phyloP scores from a whole-genome alignment of 2,888 invertebrate genomes.

The Sesamia inferens region DNA sequence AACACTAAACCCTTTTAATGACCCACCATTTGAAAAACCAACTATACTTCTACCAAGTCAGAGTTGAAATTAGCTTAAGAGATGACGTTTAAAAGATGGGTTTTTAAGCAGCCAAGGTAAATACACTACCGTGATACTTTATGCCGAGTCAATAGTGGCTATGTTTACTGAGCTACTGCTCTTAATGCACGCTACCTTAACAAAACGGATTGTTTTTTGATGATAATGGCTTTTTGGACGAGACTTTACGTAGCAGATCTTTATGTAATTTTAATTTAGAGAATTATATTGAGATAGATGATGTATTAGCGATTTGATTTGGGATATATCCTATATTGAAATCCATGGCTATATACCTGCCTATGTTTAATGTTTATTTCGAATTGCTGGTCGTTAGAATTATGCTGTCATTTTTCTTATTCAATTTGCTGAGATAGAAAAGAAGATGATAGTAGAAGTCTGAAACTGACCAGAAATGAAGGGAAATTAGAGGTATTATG shows the following conservation, averaged over 20 bases:
- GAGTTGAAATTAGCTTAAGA: constrained; percentile 16
- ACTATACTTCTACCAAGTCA: neutral
- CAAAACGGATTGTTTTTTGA: constrained; percentile 58
- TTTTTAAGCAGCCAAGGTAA: constrained; percentile 60
- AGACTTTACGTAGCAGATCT: constrained; percentile 31
- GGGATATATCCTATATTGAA: neutral
- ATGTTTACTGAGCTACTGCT: constrained; percentile 71
- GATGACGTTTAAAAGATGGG: constrained; percentile 46
- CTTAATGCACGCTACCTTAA: constrained; percentile 69
- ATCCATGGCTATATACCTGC: no score
- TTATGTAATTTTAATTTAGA: neutral
- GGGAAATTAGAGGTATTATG: no score
- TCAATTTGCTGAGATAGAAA: neutral
- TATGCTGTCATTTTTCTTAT: neutral
- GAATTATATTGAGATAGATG: neutral
- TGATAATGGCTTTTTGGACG: constrained; percentile 41
- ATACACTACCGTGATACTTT: constrained; percentile 75
- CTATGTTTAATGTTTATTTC: neutral
- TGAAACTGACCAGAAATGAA: no score
- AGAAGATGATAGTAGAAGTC: no score
- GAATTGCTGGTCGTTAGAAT: neutral
- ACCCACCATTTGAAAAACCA: neutral
- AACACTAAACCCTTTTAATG: constrained; percentile 60
- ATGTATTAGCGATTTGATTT: neutral
- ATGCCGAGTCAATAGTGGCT: constrained; percentile 72